phyloP scores from a whole-genome alignment of 53 echinoderm and acorn worm species.

The Stichopus horrens region DNA sequence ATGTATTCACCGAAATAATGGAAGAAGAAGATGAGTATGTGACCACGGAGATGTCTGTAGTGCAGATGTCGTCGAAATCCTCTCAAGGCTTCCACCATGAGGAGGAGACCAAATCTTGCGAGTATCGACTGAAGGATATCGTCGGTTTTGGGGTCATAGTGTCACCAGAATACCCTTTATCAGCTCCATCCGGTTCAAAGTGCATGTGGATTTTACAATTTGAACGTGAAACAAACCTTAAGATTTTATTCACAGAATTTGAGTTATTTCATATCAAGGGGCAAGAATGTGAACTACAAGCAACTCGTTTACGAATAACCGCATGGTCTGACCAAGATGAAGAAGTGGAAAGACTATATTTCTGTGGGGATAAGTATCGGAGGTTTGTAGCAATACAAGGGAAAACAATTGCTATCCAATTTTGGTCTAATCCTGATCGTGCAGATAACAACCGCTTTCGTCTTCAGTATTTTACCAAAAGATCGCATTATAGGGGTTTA shows the following conservation, averaged over 20 bases:
- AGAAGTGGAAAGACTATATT: conserved; percentile 3
- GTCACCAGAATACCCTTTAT: background rate
- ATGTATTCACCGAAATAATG: background rate
- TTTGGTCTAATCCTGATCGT: background rate
- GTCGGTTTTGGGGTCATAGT: background rate
- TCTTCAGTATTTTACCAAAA: conserved; percentile 14
- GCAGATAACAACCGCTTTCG: background rate
- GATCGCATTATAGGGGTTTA: background rate
- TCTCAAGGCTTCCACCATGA: background rate
- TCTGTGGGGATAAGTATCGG: background rate
- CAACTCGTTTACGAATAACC: conserved; percentile 14
- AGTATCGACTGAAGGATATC: background rate
- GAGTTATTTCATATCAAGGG: background rate
- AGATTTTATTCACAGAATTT: background rate
- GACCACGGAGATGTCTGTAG: background rate
- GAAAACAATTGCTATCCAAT: conserved; percentile 4
- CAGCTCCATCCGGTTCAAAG: background rate
- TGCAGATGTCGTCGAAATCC: background rate
- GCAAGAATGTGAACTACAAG: background rate
- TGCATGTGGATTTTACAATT: conserved; percentile 2
- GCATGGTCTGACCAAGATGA: conserved; percentile 18
- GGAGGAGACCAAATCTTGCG: background rate
- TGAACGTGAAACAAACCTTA: background rate
- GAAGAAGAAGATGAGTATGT: background rate
- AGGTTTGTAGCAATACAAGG: background rate